Percentiles rank a stretch among this genome's conserved stretches.
Evolutionary conservation across 2,113 vertebrate species (phyloP).

Genomic region (Sus scrofa): DNA sequence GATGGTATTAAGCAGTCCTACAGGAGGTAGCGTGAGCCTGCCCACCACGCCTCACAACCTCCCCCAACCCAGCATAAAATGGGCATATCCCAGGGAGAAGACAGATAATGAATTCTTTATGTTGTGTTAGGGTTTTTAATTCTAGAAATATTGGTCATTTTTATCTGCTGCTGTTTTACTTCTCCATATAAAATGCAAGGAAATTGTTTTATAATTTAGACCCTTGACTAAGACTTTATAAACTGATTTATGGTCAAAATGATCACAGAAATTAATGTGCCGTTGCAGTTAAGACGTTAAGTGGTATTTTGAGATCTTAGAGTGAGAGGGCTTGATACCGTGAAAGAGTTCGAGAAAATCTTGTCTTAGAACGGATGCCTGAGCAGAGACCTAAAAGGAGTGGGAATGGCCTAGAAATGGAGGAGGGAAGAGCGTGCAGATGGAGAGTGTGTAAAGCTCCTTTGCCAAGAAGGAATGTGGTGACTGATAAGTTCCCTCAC

Average conservation of each 20-base stretch:
- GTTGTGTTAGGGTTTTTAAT: background rate
- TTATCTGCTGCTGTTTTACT: background rate
- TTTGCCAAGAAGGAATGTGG: background rate
- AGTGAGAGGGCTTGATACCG: background rate
- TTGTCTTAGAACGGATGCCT: background rate
- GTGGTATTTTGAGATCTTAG: background rate
- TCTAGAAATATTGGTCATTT: conserved; percentile 33
- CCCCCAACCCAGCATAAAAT: background rate
- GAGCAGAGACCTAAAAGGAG: background rate
- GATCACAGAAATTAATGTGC: background rate
- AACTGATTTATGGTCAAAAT: background rate
- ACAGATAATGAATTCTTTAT: background rate
- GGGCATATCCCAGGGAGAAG: background rate
- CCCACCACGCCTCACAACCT: background rate
- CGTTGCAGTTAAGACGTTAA: background rate
- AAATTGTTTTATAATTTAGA: conserved; percentile 18
- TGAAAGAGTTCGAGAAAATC: background rate
- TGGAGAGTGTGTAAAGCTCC: background rate
- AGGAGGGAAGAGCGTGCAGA: background rate
- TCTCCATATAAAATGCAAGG: background rate
- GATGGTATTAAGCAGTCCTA: background rate
- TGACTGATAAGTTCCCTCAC: background rate
- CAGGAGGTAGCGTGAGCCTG: background rate
- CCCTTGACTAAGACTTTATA: background rate
- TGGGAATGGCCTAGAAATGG: background rate